Base-by-base conservation (phyloP, 2,888 invertebrate genomes). In the Apamea sordens region DNA sequence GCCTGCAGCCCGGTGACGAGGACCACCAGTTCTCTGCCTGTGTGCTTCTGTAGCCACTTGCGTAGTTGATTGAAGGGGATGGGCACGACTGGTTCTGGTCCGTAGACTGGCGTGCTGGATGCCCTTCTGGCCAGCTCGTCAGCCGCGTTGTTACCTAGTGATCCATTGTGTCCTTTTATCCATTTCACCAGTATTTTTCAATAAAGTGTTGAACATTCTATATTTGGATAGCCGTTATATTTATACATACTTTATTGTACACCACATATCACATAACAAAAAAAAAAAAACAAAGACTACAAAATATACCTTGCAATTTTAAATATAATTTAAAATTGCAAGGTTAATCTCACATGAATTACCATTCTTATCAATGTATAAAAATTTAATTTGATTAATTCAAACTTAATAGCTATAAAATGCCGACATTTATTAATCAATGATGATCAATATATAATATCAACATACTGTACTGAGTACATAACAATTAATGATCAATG, bases 391-490 rank as follows among this genome's bases (percentile, higher is more conserved):
- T 61, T 44, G 64, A 74, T 80, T 44, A 61, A 80, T 75, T 56
- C 64, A 61, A 72, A 79, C 56, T 32, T 21, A 3, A 53, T 5
- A 64, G 11, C 32, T 21, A 59, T 41, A 18, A 64, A 81, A 69
- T 36, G 36, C 36, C 0, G 10, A 24, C 56, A 56, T 56, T 24
- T n/a, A 56, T 56, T n/a, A 56, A 56, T n/a, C 4, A n/a, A 10
- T 56, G 24, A 56, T 56, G 56, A 56, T 53, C 36, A 73, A 77
- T 82, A 73, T 18, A 59, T 72, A 75, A 70, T 41, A 82, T 70
- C 32, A 76, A 78, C 56, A 82, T n/a, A 7, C 53, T n/a, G n/a
- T n/a, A n/a, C 18, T 53, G n/a, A 50, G 36, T 15, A 13, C 24
- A 68, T 70, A 79, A 67, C 7, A 71, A 64, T 13, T 47, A 47